Evolutionary conservation across 1,140 invertebrate genomes (phyloP).

Genomic region (Cephus cinctus): DNA sequence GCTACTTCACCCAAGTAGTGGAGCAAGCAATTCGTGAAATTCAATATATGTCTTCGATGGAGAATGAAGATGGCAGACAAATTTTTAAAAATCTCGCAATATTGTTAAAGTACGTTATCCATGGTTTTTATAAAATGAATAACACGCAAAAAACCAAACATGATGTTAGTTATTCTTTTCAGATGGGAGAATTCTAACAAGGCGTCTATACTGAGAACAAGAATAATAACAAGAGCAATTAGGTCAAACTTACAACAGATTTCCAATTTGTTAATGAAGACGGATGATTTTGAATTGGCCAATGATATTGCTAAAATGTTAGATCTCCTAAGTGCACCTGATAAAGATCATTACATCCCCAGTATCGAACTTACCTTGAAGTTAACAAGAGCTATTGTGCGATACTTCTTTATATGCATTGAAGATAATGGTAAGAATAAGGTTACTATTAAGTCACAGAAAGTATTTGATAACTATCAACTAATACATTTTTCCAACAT

Average conservation of each 20-base stretch:
- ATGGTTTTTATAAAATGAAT: neutral
- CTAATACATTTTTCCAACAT: constrained; percentile 29
- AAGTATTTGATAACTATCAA: constrained; percentile 38
- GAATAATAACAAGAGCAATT: constrained; percentile 53
- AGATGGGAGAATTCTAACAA: constrained; percentile 58
- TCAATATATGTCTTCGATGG: constrained; percentile 31
- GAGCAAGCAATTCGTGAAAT: constrained; percentile 52
- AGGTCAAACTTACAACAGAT: constrained; percentile 53
- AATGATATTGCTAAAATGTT: constrained; percentile 55
- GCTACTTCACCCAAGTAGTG: constrained; percentile 56
- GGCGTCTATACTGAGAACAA: constrained; percentile 46
- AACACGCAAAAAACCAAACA: neutral
- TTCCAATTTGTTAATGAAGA: constrained; percentile 46
- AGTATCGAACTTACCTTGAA: constrained; percentile 60
- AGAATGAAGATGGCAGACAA: constrained; percentile 29
- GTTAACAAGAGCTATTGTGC: constrained; percentile 67
- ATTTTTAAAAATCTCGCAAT: constrained; percentile 55
- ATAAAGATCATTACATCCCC: constrained; percentile 36
- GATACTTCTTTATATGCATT: constrained; percentile 76
- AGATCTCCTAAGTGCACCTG: constrained; percentile 46
- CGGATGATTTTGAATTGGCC: constrained; percentile 41
- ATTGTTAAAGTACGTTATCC: constrained; percentile 47
- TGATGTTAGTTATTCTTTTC: constrained; percentile 6
- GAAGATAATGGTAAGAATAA: constrained; percentile 61
- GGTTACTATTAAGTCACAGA: neutral